These are phyloP conservation scores for Synanceia verrucosa DNA, from an alignment of 2,797 vertebrate species.

Conservation along the genomic window DNA sequence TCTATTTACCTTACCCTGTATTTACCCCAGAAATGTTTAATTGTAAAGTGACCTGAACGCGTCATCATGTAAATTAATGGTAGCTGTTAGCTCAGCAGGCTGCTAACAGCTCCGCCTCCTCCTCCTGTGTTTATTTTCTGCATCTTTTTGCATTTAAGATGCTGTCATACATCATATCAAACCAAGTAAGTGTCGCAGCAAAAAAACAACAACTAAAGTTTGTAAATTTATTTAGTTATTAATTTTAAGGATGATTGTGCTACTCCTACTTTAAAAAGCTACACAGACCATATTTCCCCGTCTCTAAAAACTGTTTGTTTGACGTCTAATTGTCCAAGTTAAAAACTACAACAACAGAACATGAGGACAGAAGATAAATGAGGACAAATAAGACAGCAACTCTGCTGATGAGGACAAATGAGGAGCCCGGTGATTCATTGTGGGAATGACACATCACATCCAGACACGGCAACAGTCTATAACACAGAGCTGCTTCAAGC, in stretches of 20 bases:
- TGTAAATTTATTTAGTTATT: not conserved
- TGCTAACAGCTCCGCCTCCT: too few relatives aligned
- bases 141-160: too few relatives aligned
- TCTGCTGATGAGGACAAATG: conserved; percentile 69
- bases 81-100: too few relatives aligned
- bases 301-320: conserved; percentile 1
- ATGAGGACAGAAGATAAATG: conserved; percentile 44
- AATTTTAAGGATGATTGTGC: not conserved
- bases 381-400: conserved; percentile 57
- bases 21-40: too few relatives aligned
- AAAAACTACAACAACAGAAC: conserved; percentile 21
- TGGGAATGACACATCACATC: conserved; percentile 62
- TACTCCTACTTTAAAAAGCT: not conserved
- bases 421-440: conserved; percentile 51
- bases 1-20: too few relatives aligned
- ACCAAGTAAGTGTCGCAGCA: not conserved
- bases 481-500: conserved; percentile 55
- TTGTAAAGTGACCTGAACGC: too few relatives aligned
- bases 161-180: not conserved
- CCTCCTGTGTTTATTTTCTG: too few relatives aligned
- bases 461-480: conserved; percentile 50
- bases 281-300: not conserved
- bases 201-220: not conserved
- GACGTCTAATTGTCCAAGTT: conserved; percentile 34
- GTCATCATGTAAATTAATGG: too few relatives aligned